phyloP scores from a whole-genome alignment of 2,888 invertebrate genomes.

The Cephus rjabovi region DNA sequence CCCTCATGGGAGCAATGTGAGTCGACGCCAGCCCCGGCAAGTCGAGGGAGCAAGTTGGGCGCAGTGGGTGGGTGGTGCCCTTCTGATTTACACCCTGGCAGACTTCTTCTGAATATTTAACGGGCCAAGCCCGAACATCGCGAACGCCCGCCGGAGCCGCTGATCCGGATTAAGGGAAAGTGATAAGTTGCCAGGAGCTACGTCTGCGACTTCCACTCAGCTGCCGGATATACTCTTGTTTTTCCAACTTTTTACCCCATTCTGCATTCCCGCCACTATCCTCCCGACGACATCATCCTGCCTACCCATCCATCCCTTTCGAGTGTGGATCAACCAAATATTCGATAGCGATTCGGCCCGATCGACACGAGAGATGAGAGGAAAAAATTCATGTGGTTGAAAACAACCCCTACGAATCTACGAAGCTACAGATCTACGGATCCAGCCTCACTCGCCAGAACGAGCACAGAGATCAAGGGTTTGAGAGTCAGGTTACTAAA shows the following conservation, averaged over 20 bases:
- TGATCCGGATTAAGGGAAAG: slow-evolving; percentile 57
- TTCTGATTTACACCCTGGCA: slow-evolving; percentile 48
- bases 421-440: too few relatives aligned
- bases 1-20: slow-evolving; percentile 35
- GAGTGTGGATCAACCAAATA: too few relatives aligned
- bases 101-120: slow-evolving; percentile 57
- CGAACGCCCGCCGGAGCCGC: slow-evolving; percentile 34
- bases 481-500: too few relatives aligned
- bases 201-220: slow-evolving; percentile 25
- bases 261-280: background rate
- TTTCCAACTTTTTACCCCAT: slow-evolving; percentile 12
- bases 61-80: slow-evolving; percentile 37
- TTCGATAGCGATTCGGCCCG: too few relatives aligned
- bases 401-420: too few relatives aligned
- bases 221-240: slow-evolving; percentile 19
- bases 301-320: too few relatives aligned
- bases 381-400: too few relatives aligned
- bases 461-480: too few relatives aligned
- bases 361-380: too few relatives aligned
- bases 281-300: too few relatives aligned
- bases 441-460: too few relatives aligned
- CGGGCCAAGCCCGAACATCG: slow-evolving; percentile 45
- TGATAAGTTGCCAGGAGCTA: slow-evolving; percentile 48
- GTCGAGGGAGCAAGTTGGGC: slow-evolving; percentile 20
- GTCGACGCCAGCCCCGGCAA: slow-evolving; percentile 21